Evolutionary conservation across 2,888 invertebrate species (phyloP), one percentile per base, ranked within the genome.

Genomic region (Aleiodes alternator): DNA sequence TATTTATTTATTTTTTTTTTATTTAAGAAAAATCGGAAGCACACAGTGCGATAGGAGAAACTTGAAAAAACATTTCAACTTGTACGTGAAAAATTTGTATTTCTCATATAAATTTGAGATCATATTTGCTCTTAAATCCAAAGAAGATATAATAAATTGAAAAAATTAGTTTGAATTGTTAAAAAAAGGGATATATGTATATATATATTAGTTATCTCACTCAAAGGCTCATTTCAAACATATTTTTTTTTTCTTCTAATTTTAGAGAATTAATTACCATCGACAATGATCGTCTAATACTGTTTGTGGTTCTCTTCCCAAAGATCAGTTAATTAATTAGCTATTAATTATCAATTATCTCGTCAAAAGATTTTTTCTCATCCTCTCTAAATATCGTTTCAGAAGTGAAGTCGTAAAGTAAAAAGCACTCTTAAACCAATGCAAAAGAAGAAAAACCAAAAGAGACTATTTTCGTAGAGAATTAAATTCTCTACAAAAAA

Each of bases 191-290:
- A 51, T 23, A 31, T 51, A 16, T 16, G n/a, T n/a, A 14, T 23
- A 2, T 23, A 23, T 23, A 12, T 43, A 43, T 9, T 43, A 43
- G 43, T 38, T 69, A 55, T 53, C 56, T 69, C 56, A 69, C 69
- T 69, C 56, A 6, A 55, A 69, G 69, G 56, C 69, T 34, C 38
- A 55, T 69, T 56, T 69, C 34, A 53, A 51, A 55, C 53, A 69
- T 51, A 14, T 14, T 23, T 55, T 55, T 55, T 55, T 12, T 55
- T 14, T 43, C 43, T 43, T 43, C 23, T 9, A 64, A 59, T 59
- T 43, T 43, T 3, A 43, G 43, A 69, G 29, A 69, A n/a, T 69
- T 69, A 16, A 53, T 69, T 31, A 4, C 51, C 11, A 51, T 69
- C 14, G 69, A 69, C 53, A 53, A 53, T 7, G 29, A 23, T 34